Evolutionary conservation across 2,797 vertebrate species (phyloP).

Genomic region (Megalops cyprinoides): DNA sequence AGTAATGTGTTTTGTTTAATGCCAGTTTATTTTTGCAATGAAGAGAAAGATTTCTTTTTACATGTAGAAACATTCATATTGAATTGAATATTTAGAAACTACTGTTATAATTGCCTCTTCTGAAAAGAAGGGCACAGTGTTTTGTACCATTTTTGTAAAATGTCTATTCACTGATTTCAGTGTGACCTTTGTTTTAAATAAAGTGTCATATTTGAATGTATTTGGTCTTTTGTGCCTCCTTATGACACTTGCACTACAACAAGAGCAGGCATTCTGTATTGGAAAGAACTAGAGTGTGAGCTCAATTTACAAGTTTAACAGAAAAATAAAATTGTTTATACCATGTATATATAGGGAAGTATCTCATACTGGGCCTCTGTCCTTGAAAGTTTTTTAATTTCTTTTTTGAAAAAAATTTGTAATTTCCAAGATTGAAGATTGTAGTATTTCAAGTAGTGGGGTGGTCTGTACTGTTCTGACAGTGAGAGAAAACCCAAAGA

Average conservation of each 20-base stretch:
- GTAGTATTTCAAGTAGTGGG: background rate
- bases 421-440: background rate
- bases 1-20: background rate
- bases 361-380: too few relatives aligned
- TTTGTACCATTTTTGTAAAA: constrained; percentile 47
- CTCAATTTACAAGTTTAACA: background rate
- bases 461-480: background rate
- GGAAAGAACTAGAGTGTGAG: background rate
- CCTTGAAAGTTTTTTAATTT: too few relatives aligned
- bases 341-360: too few relatives aligned
- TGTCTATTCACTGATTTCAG: constrained; percentile 39
- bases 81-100: background rate
- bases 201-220: constrained; percentile 14
- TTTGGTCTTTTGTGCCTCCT: background rate
- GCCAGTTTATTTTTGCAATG: background rate
- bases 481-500: constrained; percentile 16
- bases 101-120: constrained; percentile 32
- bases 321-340: constrained; percentile 1
- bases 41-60: background rate
- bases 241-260: background rate
- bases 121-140: constrained; percentile 43
- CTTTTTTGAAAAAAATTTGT: background rate
- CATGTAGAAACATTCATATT: constrained; percentile 7
- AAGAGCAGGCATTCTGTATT: background rate
- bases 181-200: constrained; percentile 36